Percentiles rank a stretch among this genome's conserved stretches.
These are phyloP conservation scores for Parauchenoglanis punctatus DNA, from an alignment of 2,797 vertebrate species.

Conservation along the genomic window DNA sequence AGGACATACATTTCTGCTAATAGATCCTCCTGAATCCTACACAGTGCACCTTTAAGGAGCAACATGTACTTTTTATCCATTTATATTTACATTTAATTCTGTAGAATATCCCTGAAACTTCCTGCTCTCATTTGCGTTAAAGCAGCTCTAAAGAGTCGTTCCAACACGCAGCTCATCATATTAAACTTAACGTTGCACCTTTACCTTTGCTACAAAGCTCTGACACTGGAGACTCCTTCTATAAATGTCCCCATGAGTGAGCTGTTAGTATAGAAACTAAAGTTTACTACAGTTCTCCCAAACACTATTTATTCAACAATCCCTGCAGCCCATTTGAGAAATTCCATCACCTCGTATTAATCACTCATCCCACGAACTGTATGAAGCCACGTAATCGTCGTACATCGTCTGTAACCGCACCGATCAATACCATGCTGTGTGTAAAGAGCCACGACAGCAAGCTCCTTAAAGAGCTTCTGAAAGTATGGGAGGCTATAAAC, in stretches of 20 bases:
- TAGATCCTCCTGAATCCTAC: too few relatives aligned
- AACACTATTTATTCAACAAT: neutral
- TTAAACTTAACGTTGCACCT: neutral
- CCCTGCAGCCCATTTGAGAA: neutral
- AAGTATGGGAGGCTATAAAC: slow-evolving; percentile 23
- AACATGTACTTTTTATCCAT: neutral
- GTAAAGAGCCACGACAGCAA: neutral
- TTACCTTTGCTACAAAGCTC: neutral
- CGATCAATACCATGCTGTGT: slow-evolving; percentile 18
- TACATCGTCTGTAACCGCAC: neutral
- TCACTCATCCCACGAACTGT: neutral
- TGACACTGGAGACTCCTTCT: slow-evolving; percentile 15
- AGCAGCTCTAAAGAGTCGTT: neutral
- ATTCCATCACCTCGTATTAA: neutral
- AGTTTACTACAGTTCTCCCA: neutral
- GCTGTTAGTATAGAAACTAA: neutral
- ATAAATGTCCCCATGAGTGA: too few relatives aligned
- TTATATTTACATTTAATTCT: neutral
- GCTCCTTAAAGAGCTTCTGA: neutral
- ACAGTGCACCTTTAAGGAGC: too few relatives aligned
- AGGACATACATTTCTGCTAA: too few relatives aligned
- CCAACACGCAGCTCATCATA: too few relatives aligned
- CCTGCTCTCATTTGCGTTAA: neutral
- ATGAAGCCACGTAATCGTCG: neutral
- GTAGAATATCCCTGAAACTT: neutral